Conservation (phyloP, 1,140 invertebrate species). For the Drosophila ogumai region DNA sequence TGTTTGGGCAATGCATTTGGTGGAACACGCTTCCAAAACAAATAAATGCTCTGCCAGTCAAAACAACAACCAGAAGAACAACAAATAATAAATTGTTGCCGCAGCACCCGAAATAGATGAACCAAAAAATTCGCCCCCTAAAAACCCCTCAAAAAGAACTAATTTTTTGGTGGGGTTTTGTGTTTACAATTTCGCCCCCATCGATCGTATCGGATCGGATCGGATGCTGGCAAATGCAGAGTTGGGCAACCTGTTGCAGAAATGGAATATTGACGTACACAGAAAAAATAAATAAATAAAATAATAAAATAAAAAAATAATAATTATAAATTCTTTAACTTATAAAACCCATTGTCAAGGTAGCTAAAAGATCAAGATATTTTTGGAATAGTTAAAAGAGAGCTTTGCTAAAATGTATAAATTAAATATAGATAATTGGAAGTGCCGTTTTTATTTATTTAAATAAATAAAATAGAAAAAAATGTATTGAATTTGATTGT, state of each 20-base stretch:
- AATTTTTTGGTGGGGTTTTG: constrained; percentile 24
- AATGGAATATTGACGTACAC: constrained; percentile 5
- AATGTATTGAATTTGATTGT: too few species aligned
- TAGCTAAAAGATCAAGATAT: too few species aligned
- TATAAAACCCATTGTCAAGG: neutral
- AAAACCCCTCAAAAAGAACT: constrained; percentile 22
- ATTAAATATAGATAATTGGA: too few species aligned
- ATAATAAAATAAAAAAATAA: too few species aligned
- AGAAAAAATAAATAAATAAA: too few species aligned
- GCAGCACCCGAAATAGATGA: constrained; percentile 36
- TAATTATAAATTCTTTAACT: too few species aligned
- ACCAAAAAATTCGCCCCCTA: constrained; percentile 5
- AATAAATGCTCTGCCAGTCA: constrained; percentile 61
- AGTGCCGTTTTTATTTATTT: too few species aligned
- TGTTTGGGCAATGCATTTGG: constrained; percentile 52
- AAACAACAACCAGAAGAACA: constrained; percentile 41
- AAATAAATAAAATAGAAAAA: too few species aligned
- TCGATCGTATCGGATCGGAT: constrained; percentile 9
- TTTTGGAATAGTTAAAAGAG: too few species aligned
- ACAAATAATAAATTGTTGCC: constrained; percentile 40
- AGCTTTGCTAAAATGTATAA: too few species aligned
- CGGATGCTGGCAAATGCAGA: constrained; percentile 48
- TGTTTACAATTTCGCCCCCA: constrained; percentile 51
- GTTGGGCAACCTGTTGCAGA: constrained; percentile 69
- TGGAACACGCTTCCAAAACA: constrained; percentile 54